These are phyloP conservation scores for Adrianichthys oophorus DNA, from an alignment of 2,797 vertebrate species.

Conservation along the genomic window DNA sequence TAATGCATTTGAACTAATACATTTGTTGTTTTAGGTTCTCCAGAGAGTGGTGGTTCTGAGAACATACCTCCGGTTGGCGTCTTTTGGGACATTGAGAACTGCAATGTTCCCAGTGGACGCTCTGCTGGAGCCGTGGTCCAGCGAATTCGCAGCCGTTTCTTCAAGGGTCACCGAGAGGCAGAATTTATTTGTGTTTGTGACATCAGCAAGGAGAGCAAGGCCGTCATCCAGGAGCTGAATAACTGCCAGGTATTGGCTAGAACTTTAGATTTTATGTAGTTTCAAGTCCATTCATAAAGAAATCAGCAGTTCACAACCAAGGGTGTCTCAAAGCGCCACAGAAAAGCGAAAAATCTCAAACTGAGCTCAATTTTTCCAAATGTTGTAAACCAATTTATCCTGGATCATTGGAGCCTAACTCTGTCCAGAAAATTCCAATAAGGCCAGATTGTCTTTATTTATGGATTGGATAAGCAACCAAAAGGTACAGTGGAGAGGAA, in stretches of 20 bases:
- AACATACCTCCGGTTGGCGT: constrained; percentile 94
- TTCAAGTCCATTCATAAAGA: no score
- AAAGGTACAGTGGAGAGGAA: no score
- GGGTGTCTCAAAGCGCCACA: no score
- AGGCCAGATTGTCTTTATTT: no score
- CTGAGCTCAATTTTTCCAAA: no score
- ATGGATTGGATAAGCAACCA: no score
- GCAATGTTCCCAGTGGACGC: constrained; percentile 91
- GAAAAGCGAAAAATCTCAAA: no score
- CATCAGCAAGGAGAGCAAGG: constrained; percentile 97
- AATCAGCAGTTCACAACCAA: no score
- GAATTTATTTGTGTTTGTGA: constrained; percentile 99
- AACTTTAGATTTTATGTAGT: not conserved
- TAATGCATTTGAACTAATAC: not conserved
- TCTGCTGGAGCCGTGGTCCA: constrained; percentile 92
- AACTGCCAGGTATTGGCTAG: constrained; percentile 89
- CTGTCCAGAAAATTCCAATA: no score
- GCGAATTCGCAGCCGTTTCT: constrained; percentile 91
- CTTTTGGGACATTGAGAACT: constrained; percentile 99
- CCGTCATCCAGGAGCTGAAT: constrained; percentile 98
- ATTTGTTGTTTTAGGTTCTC: constrained; percentile 74
- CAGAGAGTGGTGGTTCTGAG: constrained; percentile 85
- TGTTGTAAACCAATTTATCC: no score
- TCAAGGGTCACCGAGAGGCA: constrained; percentile 95
- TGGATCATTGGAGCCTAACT: no score